Percentiles rank a stretch among this genome's conserved stretches.
Evolutionary conservation across 2,113 vertebrate species (phyloP).

Genomic region (Tylochromis polylepis): DNA sequence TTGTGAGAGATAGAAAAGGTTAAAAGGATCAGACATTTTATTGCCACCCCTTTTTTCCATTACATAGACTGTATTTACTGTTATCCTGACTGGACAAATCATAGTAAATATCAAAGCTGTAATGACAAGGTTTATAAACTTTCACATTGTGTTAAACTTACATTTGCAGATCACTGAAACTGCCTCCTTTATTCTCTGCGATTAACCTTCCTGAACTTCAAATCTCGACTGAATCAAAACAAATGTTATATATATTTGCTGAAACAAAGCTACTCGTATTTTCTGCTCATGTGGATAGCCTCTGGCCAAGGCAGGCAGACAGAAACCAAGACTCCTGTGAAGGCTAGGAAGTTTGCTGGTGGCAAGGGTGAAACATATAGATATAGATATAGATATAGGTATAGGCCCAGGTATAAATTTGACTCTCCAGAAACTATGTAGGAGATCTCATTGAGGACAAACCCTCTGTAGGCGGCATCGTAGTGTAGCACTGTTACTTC

Average conservation of each 20-base stretch:
- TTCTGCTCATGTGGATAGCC: neutral
- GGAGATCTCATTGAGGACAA: neutral
- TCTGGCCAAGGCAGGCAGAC: neutral
- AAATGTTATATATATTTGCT: slow-evolving; percentile 9
- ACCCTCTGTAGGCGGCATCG: neutral
- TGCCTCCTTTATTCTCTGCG: neutral
- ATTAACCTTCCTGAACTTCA: slow-evolving; percentile 43
- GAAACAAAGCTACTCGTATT: neutral
- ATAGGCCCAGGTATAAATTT: neutral
- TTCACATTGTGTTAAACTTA: slow-evolving; percentile 31
- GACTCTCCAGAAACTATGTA: neutral
- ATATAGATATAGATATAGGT: too few species aligned
- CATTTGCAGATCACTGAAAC: slow-evolving; percentile 26
- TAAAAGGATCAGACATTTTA: slow-evolving; percentile 59
- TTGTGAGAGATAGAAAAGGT: slow-evolving; percentile 52
- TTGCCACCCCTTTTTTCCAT: slow-evolving; percentile 29
- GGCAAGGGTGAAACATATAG: neutral
- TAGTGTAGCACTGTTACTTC: neutral
- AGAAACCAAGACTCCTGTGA: neutral
- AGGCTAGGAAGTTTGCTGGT: neutral
- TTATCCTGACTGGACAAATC: slow-evolving; percentile 18
- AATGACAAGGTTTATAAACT: slow-evolving; percentile 48
- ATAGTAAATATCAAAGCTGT: slow-evolving; percentile 38
- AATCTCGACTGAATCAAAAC: slow-evolving; percentile 14
- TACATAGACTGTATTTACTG: slow-evolving; percentile 20